phyloP scores from a whole-genome alignment of 2,113 vertebrate genomes.

The Bubo bubo region DNA sequence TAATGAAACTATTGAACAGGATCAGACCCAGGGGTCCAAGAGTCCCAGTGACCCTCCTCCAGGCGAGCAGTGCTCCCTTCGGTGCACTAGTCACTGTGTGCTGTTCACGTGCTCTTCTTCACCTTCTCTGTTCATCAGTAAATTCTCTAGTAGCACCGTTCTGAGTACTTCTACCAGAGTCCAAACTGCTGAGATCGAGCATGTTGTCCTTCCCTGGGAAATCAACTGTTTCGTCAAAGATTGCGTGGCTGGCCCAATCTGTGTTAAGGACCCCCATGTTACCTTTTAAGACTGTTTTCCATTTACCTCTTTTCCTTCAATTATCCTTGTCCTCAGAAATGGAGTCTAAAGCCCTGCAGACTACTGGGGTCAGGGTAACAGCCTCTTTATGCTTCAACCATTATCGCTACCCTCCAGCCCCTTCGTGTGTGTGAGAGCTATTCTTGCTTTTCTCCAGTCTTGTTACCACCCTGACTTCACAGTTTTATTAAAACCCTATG shows the following conservation, averaged over 20 bases:
- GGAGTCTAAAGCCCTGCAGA: background rate
- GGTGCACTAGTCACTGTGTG: background rate
- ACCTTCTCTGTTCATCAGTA: background rate
- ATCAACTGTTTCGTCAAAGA: background rate
- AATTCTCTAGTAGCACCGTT: background rate
- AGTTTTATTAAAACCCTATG: background rate
- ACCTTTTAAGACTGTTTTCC: background rate
- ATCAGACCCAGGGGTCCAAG: too few species aligned
- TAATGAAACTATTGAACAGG: background rate
- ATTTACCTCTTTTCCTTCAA: background rate
- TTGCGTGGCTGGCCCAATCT: background rate
- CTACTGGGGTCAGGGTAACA: background rate
- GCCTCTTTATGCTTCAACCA: background rate
- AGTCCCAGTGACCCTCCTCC: background rate
- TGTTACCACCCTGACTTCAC: background rate
- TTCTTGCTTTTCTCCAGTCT: background rate
- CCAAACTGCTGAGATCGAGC: background rate
- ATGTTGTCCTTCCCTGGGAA: background rate
- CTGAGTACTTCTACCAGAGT: background rate
- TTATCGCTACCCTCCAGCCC: background rate
- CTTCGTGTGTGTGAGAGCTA: accelerated
- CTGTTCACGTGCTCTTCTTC: background rate
- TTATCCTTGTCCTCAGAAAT: background rate
- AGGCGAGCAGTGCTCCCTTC: background rate
- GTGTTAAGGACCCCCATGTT: background rate